These are phyloP conservation scores for Brachirus orientalis DNA, from an alignment of 2,113 vertebrate species.

Conservation along the genomic window DNA sequence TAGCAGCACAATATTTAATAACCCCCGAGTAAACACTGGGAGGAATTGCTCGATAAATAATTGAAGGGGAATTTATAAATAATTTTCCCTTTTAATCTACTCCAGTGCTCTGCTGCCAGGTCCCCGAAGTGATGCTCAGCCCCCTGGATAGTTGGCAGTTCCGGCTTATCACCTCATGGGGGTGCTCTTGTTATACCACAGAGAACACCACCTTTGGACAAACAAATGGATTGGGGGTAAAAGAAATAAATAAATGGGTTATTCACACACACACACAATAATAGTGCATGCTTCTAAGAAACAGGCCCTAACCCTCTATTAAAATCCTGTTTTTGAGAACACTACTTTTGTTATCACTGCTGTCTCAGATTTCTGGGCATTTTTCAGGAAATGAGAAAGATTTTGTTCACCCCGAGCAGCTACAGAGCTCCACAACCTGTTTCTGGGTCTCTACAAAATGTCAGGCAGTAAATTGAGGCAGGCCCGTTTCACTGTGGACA, in stretches of 20 bases:
- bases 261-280: slow-evolving; percentile 46
- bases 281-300: slow-evolving; percentile 67
- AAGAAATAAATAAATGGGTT: slow-evolving; percentile 53
- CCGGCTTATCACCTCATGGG: slow-evolving; percentile 50
- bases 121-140: slow-evolving; percentile 71
- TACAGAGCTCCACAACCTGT: slow-evolving; percentile 37
- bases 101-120: slow-evolving; percentile 63
- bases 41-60: slow-evolving; percentile 83
- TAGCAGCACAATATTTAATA: slow-evolving; percentile 80
- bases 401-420: slow-evolving; percentile 48
- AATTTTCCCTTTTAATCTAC: slow-evolving; percentile 77
- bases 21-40: slow-evolving; percentile 79
- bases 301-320: slow-evolving; percentile 72
- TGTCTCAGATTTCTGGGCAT: slow-evolving; percentile 71
- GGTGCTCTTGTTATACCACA: slow-evolving; percentile 70
- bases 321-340: slow-evolving; percentile 76
- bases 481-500: slow-evolving; percentile 31
- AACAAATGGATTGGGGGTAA: not conserved
- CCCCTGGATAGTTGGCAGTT: slow-evolving; percentile 47
- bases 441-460: slow-evolving; percentile 35
- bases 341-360: slow-evolving; percentile 73
- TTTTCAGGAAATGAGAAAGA: slow-evolving; percentile 74
- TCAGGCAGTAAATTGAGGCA: slow-evolving; percentile 32
- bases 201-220: slow-evolving; percentile 3
- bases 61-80: slow-evolving; percentile 82